Base-by-base conservation (phyloP, 2,888 invertebrate genomes). In the Apodemia mormo region DNA sequence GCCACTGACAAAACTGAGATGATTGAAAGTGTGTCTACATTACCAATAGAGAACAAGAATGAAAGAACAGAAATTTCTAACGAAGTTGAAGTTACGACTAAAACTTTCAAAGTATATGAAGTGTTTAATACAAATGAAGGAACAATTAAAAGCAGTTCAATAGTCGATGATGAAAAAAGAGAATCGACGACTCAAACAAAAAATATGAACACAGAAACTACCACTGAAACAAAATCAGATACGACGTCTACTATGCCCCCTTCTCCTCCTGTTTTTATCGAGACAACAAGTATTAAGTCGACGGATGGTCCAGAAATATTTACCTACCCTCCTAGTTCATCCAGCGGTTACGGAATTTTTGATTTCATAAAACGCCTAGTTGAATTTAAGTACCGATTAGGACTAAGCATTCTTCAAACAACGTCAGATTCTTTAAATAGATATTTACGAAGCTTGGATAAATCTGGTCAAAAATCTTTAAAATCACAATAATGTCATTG, bases 371-470 rank as follows among this genome's bases (percentile, higher is more conserved):
- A 94, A 80, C 94, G 95, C 76, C 85, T 96, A 56, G 93, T 96
- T 2, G 95, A 96, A 79, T 94, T 96, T 69, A 96, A 96, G 84
- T 88, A 96, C 45, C 93, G 94, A 78, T 84, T 96, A 65, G 96
- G 96, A 0, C 82, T 96, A 69, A 95, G 95, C 71, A 91, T 96
- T 73, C 82, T 96, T 22, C 95, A 95, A 79, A 95, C 94, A 71
- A 95, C 96, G 2, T 95, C 96, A 10, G 94, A 95, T 68, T 94
- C 95, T 6, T 88, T 96, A 67, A 95, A 95, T 45, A 94, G 94
- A 78, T 96, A 96, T 82, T 86, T 96, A 61, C 93, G 94, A 68
- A 93, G 93, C 76, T 94, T 96, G 74, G 95, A 96, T 78, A 79
- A 82, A 73, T 75, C 65, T n/a, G 56, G 58, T 54, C 33, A 58